These are phyloP conservation scores for Podocnemis expansa DNA, from an alignment of 2,113 vertebrate genomes.

Conservation along the genomic window DNA sequence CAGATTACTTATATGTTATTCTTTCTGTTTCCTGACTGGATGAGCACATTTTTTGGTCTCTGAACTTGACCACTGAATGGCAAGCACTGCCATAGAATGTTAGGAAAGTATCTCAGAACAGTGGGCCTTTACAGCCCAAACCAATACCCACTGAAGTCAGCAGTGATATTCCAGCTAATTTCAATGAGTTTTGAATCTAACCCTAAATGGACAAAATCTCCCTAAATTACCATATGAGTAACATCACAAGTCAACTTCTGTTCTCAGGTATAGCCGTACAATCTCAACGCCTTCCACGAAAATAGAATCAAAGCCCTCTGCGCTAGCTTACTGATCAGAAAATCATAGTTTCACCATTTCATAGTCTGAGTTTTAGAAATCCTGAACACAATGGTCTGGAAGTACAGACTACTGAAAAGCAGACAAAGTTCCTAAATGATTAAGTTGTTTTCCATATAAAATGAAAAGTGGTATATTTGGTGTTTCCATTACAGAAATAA, in stretches of 20 bases:
- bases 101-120: neutral
- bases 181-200: neutral
- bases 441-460: neutral
- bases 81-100: neutral
- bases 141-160: neutral
- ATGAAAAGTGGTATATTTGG: fast-evolving
- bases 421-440: neutral
- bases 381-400: neutral
- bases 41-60: neutral
- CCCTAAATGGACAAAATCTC: neutral
- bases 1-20: neutral
- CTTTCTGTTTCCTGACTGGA: neutral
- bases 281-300: neutral
- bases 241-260: neutral
- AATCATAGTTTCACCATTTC: neutral
- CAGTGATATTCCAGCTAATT: neutral
- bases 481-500: neutral
- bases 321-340: neutral
- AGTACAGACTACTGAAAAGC: neutral
- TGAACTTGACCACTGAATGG: too few species aligned
- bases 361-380: neutral
- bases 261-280: neutral
- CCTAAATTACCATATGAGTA: neutral
- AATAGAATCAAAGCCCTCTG: neutral
- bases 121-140: neutral